Conservation (phyloP, 1,140 invertebrate genomes). For the Drosophila cardini region DNA sequence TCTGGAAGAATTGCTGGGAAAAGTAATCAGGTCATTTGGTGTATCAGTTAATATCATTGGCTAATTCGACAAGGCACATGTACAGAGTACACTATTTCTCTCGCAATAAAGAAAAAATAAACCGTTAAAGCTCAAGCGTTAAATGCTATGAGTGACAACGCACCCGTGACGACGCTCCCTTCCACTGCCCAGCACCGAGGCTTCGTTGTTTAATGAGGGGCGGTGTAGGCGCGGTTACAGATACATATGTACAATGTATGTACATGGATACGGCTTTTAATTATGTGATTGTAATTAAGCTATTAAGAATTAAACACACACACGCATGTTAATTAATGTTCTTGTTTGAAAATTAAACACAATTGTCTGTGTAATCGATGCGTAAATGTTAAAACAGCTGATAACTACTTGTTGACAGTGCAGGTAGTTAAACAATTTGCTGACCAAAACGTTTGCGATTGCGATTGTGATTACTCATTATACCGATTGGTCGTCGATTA, state of each 20-base stretch:
- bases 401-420: constrained; percentile 25
- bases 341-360: constrained; percentile 34
- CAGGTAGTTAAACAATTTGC: constrained; percentile 10
- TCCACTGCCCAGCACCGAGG: constrained; percentile 8
- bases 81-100: constrained; percentile 38
- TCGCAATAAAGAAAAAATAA: constrained; percentile 41
- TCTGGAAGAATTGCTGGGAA: constrained; percentile 2
- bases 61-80: constrained; percentile 41
- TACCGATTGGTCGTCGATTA: constrained; percentile 10
- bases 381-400: constrained; percentile 28
- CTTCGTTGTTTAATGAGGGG: constrained; percentile 27
- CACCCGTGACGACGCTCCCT: constrained; percentile 44
- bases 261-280: constrained; percentile 11
- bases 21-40: constrained; percentile 50
- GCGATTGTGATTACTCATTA: constrained; percentile 26
- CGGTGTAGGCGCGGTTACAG: constrained; percentile 12
- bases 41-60: constrained; percentile 38
- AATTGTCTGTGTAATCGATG: constrained; percentile 33
- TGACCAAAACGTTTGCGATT: background rate
- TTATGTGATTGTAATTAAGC: constrained; percentile 29
- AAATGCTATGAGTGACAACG: constrained; percentile 46
- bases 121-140: constrained; percentile 50
- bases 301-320: constrained; percentile 25
- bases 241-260: constrained; percentile 6
- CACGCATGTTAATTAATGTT: constrained; percentile 28